These are phyloP conservation scores for Chanos chanos DNA, from an alignment of 2,797 vertebrate genomes.

Conservation along the genomic window DNA sequence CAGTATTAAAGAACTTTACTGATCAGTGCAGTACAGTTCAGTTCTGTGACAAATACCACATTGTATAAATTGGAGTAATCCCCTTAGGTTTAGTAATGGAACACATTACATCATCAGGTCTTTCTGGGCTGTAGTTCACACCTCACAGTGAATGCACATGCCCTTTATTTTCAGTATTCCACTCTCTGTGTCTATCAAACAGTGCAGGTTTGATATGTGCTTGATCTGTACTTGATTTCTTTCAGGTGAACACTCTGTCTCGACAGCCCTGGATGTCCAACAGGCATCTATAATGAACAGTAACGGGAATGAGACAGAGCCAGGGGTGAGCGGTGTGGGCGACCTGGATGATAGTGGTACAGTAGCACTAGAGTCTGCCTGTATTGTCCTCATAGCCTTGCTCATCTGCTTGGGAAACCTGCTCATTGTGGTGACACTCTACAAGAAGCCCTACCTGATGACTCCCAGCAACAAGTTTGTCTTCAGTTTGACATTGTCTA, in stretches of 20 bases:
- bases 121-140: not conserved
- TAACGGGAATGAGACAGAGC: slow-evolving; percentile 40
- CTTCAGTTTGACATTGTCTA: slow-evolving; percentile 95
- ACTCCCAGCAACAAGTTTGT: slow-evolving; percentile 99
- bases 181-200: not conserved
- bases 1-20: no score
- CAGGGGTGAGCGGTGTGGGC: slow-evolving; percentile 21
- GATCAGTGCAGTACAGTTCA: not conserved
- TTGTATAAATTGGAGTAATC: slow-evolving; percentile 16
- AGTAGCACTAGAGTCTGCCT: slow-evolving; percentile 78
- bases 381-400: slow-evolving; percentile 86
- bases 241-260: no score
- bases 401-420: slow-evolving; percentile 92
- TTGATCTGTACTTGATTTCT: not conserved
- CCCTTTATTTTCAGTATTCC: not conserved
- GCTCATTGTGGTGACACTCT: slow-evolving; percentile 86
- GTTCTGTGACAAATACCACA: slow-evolving; percentile 24
- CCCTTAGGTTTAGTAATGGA: slow-evolving; percentile 7
- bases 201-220: not conserved
- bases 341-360: slow-evolving; percentile 48
- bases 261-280: slow-evolving; percentile 17
- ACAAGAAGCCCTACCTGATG: slow-evolving; percentile 92
- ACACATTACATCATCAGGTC: not conserved
- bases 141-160: not conserved
- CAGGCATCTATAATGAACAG: slow-evolving; percentile 37